Evolutionary conservation across 2,113 vertebrate genomes (phyloP), one percentile per base, ranked within the genome.

Genomic region (Gnathonemus longibarbis): DNA sequence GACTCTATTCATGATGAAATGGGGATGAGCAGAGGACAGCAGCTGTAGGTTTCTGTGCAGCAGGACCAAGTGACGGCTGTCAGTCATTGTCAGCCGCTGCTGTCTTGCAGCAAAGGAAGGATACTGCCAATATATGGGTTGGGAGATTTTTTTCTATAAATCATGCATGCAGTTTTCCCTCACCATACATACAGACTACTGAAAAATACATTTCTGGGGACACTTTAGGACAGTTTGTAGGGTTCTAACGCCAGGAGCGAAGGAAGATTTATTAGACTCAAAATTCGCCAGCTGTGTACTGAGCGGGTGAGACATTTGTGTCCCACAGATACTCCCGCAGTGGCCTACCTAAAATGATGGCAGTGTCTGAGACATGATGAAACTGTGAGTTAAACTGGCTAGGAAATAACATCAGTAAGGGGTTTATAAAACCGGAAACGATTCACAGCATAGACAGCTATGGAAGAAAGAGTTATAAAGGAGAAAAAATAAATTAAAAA

Each of bases 1-100:
- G 89, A 87, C 19, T 13, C 53, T 56, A 90, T 90, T 90, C 56
- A 87, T n/a, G n/a, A 66, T 50, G 45, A 39, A 6, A 84, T 85
- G 88, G 70, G 58, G 24, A 19, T 45, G 89, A 39, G 49, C 52
- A 10, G 27, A 15, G 27, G n/a, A 35, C 89, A 21, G 50, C 89
- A 77, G 89, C 89, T 90, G 89, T 56, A 90, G 84, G 5, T 2
- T 8, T 27, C 50, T 45, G 50, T 45, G 45, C 45, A 1, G 56
- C 56, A 42, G 84, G 74, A 50, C 84, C 56, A 50, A 50, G 53
- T 85, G 70, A 83, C 5, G 58, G 42, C 42, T 90, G 89, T 84
- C 89, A 90, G 89, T 48, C 80, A 48, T 21, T 74, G 45, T 27
- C 88, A 89, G 85, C 46, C 85, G 2, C 85, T 17, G 46, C n/a